Evolutionary conservation across 2,888 invertebrate species (phyloP).

Genomic region (Lasius platythorax): DNA sequence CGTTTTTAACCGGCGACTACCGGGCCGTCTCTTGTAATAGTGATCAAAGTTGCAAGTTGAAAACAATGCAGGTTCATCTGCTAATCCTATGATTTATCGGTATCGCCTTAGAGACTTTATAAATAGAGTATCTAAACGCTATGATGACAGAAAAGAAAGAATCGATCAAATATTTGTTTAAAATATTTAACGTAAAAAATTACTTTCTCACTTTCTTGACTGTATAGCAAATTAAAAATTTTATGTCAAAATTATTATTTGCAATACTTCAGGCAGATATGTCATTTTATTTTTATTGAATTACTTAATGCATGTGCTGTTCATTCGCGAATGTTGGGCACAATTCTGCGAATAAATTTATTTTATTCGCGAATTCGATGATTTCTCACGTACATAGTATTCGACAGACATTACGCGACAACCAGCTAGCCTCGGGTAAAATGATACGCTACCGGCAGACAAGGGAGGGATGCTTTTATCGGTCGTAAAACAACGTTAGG

Average conservation of each 20-base stretch:
- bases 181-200: neutral
- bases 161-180: neutral
- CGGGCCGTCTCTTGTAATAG: neutral
- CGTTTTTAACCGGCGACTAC: constrained; percentile 10
- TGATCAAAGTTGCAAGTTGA: neutral
- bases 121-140: neutral
- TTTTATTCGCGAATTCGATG: constrained; percentile 3
- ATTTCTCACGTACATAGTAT: neutral
- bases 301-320: neutral
- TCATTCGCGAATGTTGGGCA: neutral
- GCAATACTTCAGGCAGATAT: neutral
- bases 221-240: neutral
- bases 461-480: constrained; percentile 55
- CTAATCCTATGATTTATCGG: too few relatives aligned
- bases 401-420: neutral
- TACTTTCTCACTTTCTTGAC: neutral
- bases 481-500: constrained; percentile 61
- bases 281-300: neutral
- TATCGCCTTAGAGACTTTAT: constrained; percentile 1
- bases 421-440: constrained; percentile 28
- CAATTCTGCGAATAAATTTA: neutral
- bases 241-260: constrained; percentile 6
- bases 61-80: neutral
- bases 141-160: neutral
- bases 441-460: constrained; percentile 29